Evolutionary conservation across 53 echinoderm and acorn worm genomes (phyloP), one percentile per base, ranked within the genome.

Genomic region (Arbacia lixula): DNA sequence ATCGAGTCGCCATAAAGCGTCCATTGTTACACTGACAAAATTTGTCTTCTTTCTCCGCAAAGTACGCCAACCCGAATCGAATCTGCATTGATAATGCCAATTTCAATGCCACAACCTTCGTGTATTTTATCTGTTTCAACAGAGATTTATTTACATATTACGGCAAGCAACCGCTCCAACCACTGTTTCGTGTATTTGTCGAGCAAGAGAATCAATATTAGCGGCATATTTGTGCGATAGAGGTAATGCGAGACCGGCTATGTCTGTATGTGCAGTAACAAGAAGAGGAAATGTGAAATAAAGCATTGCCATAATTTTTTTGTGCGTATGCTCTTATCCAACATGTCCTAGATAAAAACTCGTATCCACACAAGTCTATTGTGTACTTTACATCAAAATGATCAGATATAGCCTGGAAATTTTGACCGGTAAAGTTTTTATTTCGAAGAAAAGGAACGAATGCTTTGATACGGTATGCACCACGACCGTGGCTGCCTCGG

Each of bases 61-160:
- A 77, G 77, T 77, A 77, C 77, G 34, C 24, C 77, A 56, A 77
- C 77, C 77, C 75, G 75, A 75, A 75, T 71, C 71, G 38, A 54
- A 54, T 31, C 56, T 77, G 57, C 39, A 77, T 58, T 58, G 58
- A 37, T 58, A 77, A 58, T 36, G 60, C 58, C 58, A 57, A 57
- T 77, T 77, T 60, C 77, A 63, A 77, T 57, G 40, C 64, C 62
- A 14, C 49, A 40, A 63, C 49, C 62, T 40, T 60, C 64, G 82
- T 81, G 41, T 81, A 81, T 81, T 81, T 52, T 63, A 41, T 81
- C 82, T 81, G 50, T 46, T 81, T 81, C 82, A 61, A 81, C 82
- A 81, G 22, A 6, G 29, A 29, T 63, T 16, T 62, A 58, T 77
- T 77, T 77, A 17, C 77, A 32, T 77, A 57, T 41, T 57, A 17